Percentiles rank a stretch among this genome's conserved stretches.
Conservation (phyloP, 1,140 invertebrate genomes). For the Brachionus rubens region DNA sequence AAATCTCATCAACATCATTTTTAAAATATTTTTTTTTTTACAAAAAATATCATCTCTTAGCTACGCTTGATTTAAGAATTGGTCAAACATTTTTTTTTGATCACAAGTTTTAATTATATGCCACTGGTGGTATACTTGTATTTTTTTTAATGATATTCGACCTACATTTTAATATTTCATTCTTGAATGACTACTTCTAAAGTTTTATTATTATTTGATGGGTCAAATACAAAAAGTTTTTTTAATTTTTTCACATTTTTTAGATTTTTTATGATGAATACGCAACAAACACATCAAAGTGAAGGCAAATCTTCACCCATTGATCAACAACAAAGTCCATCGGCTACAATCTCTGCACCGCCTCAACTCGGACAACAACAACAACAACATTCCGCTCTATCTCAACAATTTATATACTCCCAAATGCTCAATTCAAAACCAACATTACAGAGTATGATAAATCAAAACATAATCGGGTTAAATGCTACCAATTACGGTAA, state of each 20-base stretch:
- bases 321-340: not conserved
- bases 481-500: not conserved
- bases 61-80: not conserved
- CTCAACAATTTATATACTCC: not conserved
- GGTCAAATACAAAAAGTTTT: constrained; percentile 30
- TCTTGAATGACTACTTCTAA: not conserved
- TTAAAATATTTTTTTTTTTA: not conserved
- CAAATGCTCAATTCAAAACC: constrained; percentile 1
- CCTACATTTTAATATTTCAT: not conserved
- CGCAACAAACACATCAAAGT: not conserved
- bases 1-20: too few relatives aligned
- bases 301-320: too few relatives aligned
- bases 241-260: not conserved
- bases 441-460: not conserved
- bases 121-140: constrained; percentile 24
- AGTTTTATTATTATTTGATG: not conserved
- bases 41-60: not conserved
- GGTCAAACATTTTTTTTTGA: not conserved
- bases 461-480: not conserved
- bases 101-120: not conserved
- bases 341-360: not conserved
- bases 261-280: not conserved
- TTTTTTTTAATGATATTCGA: constrained; percentile 31
- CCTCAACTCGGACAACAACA: not conserved
- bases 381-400: not conserved